Percentiles rank a stretch among this genome's conserved stretches.
These are phyloP conservation scores for Ecliptopera silaceata DNA, from an alignment of 2,888 invertebrate species.

Conservation along the genomic window DNA sequence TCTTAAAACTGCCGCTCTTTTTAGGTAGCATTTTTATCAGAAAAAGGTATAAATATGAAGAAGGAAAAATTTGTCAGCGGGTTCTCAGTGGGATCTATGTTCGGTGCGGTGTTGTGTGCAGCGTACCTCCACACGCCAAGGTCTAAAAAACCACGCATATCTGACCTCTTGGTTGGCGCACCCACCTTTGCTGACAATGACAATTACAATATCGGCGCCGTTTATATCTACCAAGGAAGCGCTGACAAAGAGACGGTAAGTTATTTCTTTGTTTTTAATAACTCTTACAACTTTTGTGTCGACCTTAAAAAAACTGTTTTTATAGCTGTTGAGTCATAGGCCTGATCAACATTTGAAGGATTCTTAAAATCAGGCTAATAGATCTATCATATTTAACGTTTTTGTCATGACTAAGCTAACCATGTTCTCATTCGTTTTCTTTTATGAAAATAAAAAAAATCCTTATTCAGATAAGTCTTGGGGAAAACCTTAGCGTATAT, in stretches of 20 bases:
- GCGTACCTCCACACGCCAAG: conserved; percentile 62
- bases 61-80: not conserved
- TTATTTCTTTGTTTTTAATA: not conserved
- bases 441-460: too few species aligned
- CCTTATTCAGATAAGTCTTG: too few species aligned
- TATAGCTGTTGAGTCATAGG: too few species aligned
- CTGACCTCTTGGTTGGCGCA: conserved; percentile 84
- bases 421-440: too few species aligned
- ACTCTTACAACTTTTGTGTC: too few species aligned
- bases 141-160: not conserved
- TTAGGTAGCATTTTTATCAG: not conserved
- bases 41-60: too few species aligned
- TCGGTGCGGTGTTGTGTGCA: conserved; percentile 80
- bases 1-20: not conserved
- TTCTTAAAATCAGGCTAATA: too few species aligned
- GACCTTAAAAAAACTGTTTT: too few species aligned
- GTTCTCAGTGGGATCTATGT: conserved; percentile 81
- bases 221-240: conserved; percentile 67
- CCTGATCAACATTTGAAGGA: too few species aligned
- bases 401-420: too few species aligned
- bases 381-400: too few species aligned
- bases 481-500: too few species aligned
- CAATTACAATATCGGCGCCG: conserved; percentile 77
- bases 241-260: not conserved
- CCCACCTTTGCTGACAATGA: conserved; percentile 61